A percentile compares a stretch with the other conserved stretches of the same genome.
phyloP scores from a whole-genome alignment of 2,113 vertebrate genomes.

The Cynoglossus semilaevis region DNA sequence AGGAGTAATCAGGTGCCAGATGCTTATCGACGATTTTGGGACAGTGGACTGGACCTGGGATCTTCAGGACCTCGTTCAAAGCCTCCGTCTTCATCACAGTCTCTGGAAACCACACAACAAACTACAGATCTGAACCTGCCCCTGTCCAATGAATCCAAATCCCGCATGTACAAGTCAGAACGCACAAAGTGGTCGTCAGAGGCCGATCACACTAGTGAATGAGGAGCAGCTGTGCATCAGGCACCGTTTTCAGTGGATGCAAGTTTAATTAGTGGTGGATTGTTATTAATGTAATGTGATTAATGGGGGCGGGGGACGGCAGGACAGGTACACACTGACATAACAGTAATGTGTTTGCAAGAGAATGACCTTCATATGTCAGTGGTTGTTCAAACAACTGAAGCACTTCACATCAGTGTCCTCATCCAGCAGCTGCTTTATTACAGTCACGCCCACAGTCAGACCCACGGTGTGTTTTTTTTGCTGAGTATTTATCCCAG shows the following conservation, averaged over 20 bases:
- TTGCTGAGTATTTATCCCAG: too few species aligned
- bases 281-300: neutral
- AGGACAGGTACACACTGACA: slow-evolving; percentile 15
- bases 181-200: neutral
- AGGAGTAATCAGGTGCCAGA: slow-evolving; percentile 15
- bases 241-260: slow-evolving; percentile 5
- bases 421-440: too few species aligned
- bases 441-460: too few species aligned
- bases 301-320: too few species aligned
- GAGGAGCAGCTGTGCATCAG: slow-evolving; percentile 5
- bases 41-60: slow-evolving; percentile 23
- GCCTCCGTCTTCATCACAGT: slow-evolving; percentile 50
- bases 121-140: neutral
- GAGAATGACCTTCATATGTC: neutral
- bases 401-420: neutral
- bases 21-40: neutral
- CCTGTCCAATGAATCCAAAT: neutral
- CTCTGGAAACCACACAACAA: slow-evolving; percentile 48
- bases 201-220: neutral
- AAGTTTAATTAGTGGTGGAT: neutral
- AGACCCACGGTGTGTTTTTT: too few species aligned
- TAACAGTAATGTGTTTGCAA: slow-evolving; percentile 11
- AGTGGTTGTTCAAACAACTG: neutral
- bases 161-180: neutral
- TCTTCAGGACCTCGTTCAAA: slow-evolving; percentile 51